These are phyloP conservation scores for Sphinx pinastri DNA, from an alignment of 2,888 invertebrate genomes.

Conservation along the genomic window DNA sequence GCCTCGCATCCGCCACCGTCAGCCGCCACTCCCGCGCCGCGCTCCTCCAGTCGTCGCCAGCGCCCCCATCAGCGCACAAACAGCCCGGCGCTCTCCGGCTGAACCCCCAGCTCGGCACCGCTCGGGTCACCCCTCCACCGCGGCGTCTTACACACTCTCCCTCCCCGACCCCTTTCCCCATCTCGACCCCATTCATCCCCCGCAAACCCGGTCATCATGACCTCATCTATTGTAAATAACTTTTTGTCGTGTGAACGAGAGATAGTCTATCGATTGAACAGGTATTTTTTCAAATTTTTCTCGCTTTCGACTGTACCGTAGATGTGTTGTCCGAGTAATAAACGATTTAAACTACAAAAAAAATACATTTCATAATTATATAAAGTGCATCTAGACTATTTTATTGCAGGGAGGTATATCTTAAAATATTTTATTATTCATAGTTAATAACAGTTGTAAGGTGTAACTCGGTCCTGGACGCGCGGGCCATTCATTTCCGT, in stretches of 20 bases:
- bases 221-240: conserved; percentile 82
- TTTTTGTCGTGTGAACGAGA: conserved; percentile 83
- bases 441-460: conserved; percentile 78
- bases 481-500: conserved; percentile 66
- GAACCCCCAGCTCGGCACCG: conserved; percentile 36
- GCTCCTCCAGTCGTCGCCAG: conserved; percentile 45
- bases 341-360: conserved; percentile 78
- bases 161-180: conserved; percentile 41
- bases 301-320: conserved; percentile 84
- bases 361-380: conserved; percentile 79
- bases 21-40: conserved; percentile 39
- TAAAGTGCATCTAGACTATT: conserved; percentile 79
- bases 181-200: conserved; percentile 41
- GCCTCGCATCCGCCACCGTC: conserved; percentile 46
- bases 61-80: conserved; percentile 53
- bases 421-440: conserved; percentile 81
- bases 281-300: conserved; percentile 83
- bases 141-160: conserved; percentile 60
- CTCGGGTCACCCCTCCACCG: conserved; percentile 64
- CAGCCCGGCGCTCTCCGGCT: conserved; percentile 53
- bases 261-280: conserved; percentile 81
- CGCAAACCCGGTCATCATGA: conserved; percentile 50
- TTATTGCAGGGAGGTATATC: conserved; percentile 81
- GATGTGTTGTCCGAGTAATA: conserved; percentile 82
- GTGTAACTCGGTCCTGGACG: conserved; percentile 68